Evolutionary conservation across 2,113 vertebrate species (phyloP), one percentile per base, ranked within the genome.

Genomic region (Orthonyx spaldingii): DNA sequence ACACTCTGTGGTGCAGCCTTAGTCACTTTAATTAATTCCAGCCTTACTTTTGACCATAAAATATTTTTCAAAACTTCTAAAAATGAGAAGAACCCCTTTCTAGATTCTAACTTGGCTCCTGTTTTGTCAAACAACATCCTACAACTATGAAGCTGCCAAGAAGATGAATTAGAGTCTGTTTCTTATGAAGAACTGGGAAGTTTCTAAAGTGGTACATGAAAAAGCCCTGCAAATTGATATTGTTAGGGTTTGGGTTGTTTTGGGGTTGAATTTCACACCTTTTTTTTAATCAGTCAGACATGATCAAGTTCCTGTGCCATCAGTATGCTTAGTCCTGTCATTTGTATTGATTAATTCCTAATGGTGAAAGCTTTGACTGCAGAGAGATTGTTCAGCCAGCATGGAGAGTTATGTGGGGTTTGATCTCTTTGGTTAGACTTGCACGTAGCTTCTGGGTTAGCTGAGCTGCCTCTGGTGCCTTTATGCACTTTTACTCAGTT

Each of bases 21-120:
- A 65, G 24, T 89, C 60, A 28, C 52, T 82, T 64, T 74, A 93
- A 90, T 86, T 84, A 61, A 80, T 71, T 84, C 44, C 92, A 86
- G 75, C 56, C 70, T 61, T 72, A 55, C 16, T 66, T 91, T 68
- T 93, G 63, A 52, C 90, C 52, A 17, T 86, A 50, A 88, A 94
- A 78, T 84, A 74, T 52, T 93, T 94, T 89, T 82, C 57, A 92
- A 72, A 85, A 84, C 32, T 87, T 85, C 69, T 81, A 65, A 89
- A 94, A 95, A 82, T 64, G 27, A 95, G 44, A 65, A 77, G 42
- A 84, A 84, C 20, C 37, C 32, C 18, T 57, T 61, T 89, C 93
- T 84, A 93, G 80, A 46, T 60, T 78, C 56, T n/a, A 68, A 24
- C 28, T 93, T 86, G 76, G 64, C 69, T 90, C 32, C 7, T 37